Base-by-base conservation (phyloP, 53 echinoderm and acorn worm genomes). In the Holothuria scabra region DNA sequence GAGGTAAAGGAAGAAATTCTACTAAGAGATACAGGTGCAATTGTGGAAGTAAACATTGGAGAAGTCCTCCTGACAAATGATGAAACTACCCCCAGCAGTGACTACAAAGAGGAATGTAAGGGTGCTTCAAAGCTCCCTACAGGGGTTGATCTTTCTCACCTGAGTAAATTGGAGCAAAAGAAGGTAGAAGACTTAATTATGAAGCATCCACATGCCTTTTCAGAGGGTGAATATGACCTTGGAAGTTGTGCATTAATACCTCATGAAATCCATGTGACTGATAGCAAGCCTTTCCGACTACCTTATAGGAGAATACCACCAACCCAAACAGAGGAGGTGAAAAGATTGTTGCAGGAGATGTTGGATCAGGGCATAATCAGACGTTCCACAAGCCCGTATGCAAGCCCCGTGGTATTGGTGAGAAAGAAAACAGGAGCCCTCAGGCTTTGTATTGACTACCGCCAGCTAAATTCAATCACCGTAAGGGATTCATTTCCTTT, bases 381-480 rank as follows among this genome's bases (percentile, higher is more conserved):
- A n/a, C 28, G 74, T 20, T 85, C 85, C 22, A 29, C 48, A 8
- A 86, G 86, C 33, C 78, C 86, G 28, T 84, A 84, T 58, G 84
- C 89, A 10, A 92, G 92, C 52, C 92, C 89, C 14, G 56, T 92
- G 0, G 89, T 92, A 0, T 41, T 89, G 23, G 92, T 92, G 0
- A 24, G 85, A 18, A 92, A 89, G 65, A 89, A 86, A 49, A 64
- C 83, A 1, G 92, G 92, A 3, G 86, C 86, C 19, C 46, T 92
- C 5, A 49, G 89, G 10, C 37, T 89, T 3, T 88, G 85, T 44
- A 81, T 88, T 20, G 85, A 91, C 22, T 91, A 91, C 31, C 52
- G 91, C 18, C 89, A 85, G 49, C 56, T 92, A 4, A 76, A 92
- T 59, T 32, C 71, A 7, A 59, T 85, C n/a, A 92, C 92, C 26